A percentile compares a stretch with the other conserved stretches of the same genome.
phyloP scores from a whole-genome alignment of 2,888 invertebrate genomes.

The Apamea monoglypha region DNA sequence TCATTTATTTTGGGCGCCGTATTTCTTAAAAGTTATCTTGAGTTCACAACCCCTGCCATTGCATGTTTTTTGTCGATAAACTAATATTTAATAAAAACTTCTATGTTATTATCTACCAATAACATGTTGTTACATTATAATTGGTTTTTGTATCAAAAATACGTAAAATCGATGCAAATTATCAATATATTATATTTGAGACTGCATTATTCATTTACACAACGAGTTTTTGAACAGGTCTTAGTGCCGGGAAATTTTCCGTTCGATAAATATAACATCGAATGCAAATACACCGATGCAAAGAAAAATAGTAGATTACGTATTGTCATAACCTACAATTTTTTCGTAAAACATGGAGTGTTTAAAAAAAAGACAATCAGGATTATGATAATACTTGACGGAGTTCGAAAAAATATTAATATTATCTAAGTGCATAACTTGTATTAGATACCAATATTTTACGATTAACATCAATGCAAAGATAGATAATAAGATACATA shows the following conservation, averaged over 20 bases:
- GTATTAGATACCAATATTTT: slow-evolving; percentile 13
- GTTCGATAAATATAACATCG: neutral
- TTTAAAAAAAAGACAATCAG: neutral
- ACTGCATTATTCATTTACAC: slow-evolving; percentile 15
- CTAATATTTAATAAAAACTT: slow-evolving; percentile 28
- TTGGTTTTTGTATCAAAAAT: neutral
- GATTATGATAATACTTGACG: neutral
- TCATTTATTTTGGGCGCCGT: slow-evolving; percentile 32
- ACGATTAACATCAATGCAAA: slow-evolving; percentile 30
- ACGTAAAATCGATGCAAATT: neutral
- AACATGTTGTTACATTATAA: neutral
- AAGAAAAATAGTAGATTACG: too few relatives aligned
- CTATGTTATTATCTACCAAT: neutral
- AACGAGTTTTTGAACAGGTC: slow-evolving; percentile 23
- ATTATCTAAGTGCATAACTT: slow-evolving; percentile 2
- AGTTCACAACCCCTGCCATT: slow-evolving; percentile 49
- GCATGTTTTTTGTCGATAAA: slow-evolving; percentile 42
- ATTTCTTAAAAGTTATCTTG: slow-evolving; percentile 45
- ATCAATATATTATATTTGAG: neutral
- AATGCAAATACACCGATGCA: slow-evolving; percentile 24
- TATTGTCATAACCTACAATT: too few relatives aligned
- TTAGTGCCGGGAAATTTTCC: slow-evolving; percentile 23
- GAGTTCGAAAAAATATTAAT: neutral
- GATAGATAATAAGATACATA: slow-evolving; percentile 11
- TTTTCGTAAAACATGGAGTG: too few relatives aligned